A percentile compares a stretch with the other conserved stretches of the same genome.
Conservation (phyloP, 2,797 vertebrate genomes). For the Pseudocheirus occidentalis region DNA sequence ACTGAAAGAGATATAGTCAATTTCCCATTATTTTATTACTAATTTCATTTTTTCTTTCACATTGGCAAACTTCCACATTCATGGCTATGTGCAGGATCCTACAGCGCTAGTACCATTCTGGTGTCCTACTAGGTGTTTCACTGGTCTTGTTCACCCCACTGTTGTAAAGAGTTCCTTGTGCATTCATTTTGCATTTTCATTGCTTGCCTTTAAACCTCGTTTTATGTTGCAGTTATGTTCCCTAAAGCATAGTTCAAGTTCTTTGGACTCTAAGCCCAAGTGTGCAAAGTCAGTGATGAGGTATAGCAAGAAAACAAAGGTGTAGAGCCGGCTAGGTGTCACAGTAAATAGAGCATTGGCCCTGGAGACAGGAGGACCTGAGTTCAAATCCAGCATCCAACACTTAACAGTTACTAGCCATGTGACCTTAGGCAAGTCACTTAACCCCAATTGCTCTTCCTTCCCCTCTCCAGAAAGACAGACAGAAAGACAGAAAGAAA, state of each 20-base stretch:
- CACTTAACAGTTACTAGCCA: no score
- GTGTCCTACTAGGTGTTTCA: background rate
- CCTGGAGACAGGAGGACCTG: no score
- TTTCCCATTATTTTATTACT: background rate
- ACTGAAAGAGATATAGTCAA: background rate
- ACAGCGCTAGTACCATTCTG: background rate
- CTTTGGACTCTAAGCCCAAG: background rate
- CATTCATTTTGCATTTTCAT: background rate
- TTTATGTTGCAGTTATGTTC: background rate
- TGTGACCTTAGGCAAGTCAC: no score
- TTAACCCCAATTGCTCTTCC: no score
- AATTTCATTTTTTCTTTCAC: background rate
- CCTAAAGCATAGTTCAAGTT: background rate
- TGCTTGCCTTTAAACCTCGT: background rate
- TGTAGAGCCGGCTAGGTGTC: no score
- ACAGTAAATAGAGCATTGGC: no score
- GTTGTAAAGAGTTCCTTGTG: background rate
- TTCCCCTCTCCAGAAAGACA: no score
- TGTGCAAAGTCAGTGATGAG: background rate
- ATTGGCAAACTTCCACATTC: background rate
- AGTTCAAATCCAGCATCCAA: no score
- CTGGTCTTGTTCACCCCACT: background rate
- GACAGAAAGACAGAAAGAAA: no score
- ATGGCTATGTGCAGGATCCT: background rate
- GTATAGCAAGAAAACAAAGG: background rate